These are phyloP conservation scores for Sebastes goodei DNA, from an alignment of 2,797 vertebrate genomes.

Conservation along the genomic window DNA sequence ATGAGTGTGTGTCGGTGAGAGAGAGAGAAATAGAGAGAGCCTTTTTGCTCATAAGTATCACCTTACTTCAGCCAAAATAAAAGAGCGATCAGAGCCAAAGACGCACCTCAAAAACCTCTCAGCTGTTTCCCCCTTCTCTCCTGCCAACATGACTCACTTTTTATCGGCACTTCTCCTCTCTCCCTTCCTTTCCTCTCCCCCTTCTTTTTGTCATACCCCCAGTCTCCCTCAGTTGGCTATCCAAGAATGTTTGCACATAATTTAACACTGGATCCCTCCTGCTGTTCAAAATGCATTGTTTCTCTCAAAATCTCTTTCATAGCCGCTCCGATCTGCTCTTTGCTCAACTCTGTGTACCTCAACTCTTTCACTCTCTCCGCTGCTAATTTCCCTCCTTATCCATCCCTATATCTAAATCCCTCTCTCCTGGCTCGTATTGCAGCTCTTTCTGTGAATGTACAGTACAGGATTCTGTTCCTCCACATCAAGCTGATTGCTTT, in stretches of 20 bases:
- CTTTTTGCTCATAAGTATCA: conserved; percentile 64
- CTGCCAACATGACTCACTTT: conserved; percentile 75
- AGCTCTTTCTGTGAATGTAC: conserved; percentile 60
- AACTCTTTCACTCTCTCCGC: conserved; percentile 18
- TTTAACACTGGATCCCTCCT: background rate
- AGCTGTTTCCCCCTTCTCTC: conserved; percentile 77
- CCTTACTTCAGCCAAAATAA: conserved; percentile 79
- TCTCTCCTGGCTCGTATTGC: conserved; percentile 67
- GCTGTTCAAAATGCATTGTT: conserved; percentile 9
- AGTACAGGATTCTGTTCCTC: conserved; percentile 71
- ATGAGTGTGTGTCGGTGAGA: conserved; percentile 25
- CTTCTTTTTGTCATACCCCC: conserved; percentile 22
- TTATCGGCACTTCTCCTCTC: conserved; percentile 33
- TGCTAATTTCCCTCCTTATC: conserved; percentile 67
- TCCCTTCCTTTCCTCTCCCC: conserved; percentile 1
- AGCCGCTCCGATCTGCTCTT: background rate
- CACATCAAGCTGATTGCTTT: conserved; percentile 82
- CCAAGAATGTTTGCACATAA: background rate
- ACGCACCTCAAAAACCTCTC: conserved; percentile 76
- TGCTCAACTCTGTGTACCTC: background rate
- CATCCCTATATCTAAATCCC: conserved; percentile 69
- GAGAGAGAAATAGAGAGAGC: conserved; percentile 11
- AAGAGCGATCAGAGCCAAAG: conserved; percentile 73
- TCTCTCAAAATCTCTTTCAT: background rate
- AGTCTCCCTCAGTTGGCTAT: conserved; percentile 6